Conservation (phyloP, 1,140 invertebrate genomes). For the Aphidius gifuensis region DNA sequence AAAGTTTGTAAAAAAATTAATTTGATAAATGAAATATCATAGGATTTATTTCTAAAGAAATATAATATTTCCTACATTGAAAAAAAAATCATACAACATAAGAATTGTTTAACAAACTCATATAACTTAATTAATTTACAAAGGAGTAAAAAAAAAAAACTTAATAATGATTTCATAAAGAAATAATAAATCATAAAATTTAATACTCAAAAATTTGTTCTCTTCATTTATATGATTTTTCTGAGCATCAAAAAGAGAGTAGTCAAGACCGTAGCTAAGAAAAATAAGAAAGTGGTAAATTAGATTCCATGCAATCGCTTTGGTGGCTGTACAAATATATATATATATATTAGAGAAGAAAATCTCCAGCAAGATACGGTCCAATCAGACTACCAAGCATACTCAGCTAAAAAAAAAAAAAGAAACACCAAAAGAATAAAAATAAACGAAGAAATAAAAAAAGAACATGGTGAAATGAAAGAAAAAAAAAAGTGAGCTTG, state of each 20-base stretch:
- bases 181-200: background rate
- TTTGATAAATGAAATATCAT: too few species aligned
- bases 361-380: conserved; percentile 17
- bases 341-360: background rate
- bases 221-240: background rate
- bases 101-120: too few species aligned
- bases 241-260: too few species aligned
- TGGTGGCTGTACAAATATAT: conserved; percentile 1
- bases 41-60: too few species aligned
- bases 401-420: conserved; percentile 18
- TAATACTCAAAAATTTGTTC: background rate
- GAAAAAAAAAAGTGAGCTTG: too few species aligned
- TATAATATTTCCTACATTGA: too few species aligned
- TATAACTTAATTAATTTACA: too few species aligned
- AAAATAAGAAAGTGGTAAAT: conserved; percentile 22
- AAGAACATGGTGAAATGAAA: background rate
- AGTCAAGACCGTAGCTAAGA: conserved; percentile 1
- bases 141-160: too few species aligned
- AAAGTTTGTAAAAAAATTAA: too few species aligned
- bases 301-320: conserved; percentile 22
- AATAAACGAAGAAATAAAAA: conserved; percentile 5
- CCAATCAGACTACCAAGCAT: conserved; percentile 21
- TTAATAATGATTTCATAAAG: background rate
- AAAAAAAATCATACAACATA: too few species aligned
- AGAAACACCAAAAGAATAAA: conserved; percentile 8